Base-by-base conservation (phyloP, 1,140 invertebrate genomes). In the Dreissena rostriformis region DNA sequence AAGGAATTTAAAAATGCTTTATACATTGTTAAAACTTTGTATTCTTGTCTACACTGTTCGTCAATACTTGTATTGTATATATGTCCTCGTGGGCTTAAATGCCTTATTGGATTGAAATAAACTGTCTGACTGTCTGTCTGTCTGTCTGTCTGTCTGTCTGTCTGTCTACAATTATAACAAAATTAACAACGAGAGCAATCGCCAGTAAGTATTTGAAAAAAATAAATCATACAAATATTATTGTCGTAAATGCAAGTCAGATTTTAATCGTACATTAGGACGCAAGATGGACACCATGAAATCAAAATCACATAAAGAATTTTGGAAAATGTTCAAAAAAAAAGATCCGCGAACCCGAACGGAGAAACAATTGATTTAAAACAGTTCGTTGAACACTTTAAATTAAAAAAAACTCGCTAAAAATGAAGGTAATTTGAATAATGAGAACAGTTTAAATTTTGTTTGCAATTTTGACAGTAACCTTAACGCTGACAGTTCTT, bases 251-350 rank as follows among this genome's bases (percentile, higher is more conserved):
- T 17, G 12, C n/a, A 76, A 76, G 26, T 14, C 12, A 8, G 26
- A 61, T 39, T 63, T 28, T 76, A 61, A 76, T 28, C 17, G n/a
- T 8, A 63, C 39, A 76, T 53, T 49, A 24, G 53, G 19, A 70
- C 61, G 71, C 7, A 76, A 63, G 63, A 76, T 61, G 73, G 39
- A 76, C 63, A 61, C 26, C 26, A 61, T 76, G 73, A 24, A 61
- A 53, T 19, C 29, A 53, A 76, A 76, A 63, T 61, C 57, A 76
- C 53, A 22, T 1, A 14, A 53, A 10, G 53, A 76, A 49, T 57
- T 57, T 63, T 61, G 73, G 73, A 26, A 63, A 17, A 76, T 76
- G 73, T 63, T 76, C n/a, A 61, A 63, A 76, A 10, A n/a, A n/a
- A 19, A 8, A 76, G 49, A 76, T 12, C 8, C 8, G n/a, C 24